Conservation (phyloP, 2,113 vertebrate genomes). For the Odontesthes bonariensis region DNA sequence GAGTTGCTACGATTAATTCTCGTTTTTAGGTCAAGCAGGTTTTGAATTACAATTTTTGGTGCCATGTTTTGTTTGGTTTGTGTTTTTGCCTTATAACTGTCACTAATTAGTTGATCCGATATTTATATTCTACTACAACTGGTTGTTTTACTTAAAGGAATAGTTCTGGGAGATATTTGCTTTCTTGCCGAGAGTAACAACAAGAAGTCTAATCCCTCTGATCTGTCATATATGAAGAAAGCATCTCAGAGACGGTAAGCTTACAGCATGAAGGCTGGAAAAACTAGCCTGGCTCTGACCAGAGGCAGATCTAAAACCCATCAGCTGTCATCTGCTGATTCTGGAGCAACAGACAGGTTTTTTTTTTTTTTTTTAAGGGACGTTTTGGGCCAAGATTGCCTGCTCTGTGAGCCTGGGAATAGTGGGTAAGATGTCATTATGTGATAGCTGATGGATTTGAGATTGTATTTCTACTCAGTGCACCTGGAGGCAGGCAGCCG, state of each 20-base stretch:
- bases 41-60: slow-evolving; percentile 62
- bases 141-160: slow-evolving; percentile 32
- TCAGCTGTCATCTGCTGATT: too few relatives aligned
- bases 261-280: slow-evolving; percentile 5
- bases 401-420: too few relatives aligned
- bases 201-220: neutral
- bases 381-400: too few relatives aligned
- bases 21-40: slow-evolving; percentile 66
- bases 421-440: too few relatives aligned
- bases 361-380: too few relatives aligned
- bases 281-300: neutral
- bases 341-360: too few relatives aligned
- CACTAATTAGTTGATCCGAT: slow-evolving; percentile 47
- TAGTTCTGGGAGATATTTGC: slow-evolving; percentile 6
- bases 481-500: too few relatives aligned
- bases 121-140: slow-evolving; percentile 32
- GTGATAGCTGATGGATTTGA: too few relatives aligned
- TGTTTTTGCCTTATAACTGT: slow-evolving; percentile 65
- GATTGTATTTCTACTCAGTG: too few relatives aligned
- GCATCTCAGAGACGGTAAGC: neutral
- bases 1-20: slow-evolving; percentile 81
- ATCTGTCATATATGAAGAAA: neutral
- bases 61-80: slow-evolving; percentile 56
- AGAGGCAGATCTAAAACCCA: too few relatives aligned
- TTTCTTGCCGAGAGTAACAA: slow-evolving; percentile 16